A percentile compares a stretch with the other conserved stretches of the same genome.
Evolutionary conservation across 2,797 vertebrate species (phyloP).

Genomic region (Centropyge bicolor): DNA sequence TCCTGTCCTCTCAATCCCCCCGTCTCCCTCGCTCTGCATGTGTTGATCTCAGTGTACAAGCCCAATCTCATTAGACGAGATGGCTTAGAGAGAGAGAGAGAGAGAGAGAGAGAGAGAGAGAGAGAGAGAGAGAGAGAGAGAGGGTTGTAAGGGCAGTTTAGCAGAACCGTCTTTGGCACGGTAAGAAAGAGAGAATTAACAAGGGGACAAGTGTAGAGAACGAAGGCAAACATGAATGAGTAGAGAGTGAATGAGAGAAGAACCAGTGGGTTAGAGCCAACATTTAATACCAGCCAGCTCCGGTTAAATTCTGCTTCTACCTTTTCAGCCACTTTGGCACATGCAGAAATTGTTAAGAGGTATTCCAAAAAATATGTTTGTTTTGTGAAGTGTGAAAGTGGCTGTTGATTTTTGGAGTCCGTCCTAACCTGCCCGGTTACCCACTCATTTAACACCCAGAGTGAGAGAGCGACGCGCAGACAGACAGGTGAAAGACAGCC

Average conservation of each 20-base stretch:
- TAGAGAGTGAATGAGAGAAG: slow-evolving; percentile 28
- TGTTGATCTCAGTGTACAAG: slow-evolving; percentile 56
- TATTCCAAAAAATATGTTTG: slow-evolving; percentile 21
- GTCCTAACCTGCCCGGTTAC: neutral
- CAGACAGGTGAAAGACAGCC: slow-evolving; percentile 6
- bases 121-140: slow-evolving; percentile 63
- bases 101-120: too few relatives aligned
- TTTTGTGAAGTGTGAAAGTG: slow-evolving; percentile 7
- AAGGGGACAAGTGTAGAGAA: slow-evolving; percentile 23
- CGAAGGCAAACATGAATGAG: slow-evolving; percentile 57
- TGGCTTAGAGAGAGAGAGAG: slow-evolving; percentile 74
- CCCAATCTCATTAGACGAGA: slow-evolving; percentile 80
- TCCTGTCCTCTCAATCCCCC: slow-evolving; percentile 16
- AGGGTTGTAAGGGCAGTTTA: slow-evolving; percentile 68
- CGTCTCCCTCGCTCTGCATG: slow-evolving; percentile 34
- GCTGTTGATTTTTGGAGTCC: neutral
- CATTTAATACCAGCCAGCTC: slow-evolving; percentile 34
- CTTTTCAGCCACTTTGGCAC: slow-evolving; percentile 17
- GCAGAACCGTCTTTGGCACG: slow-evolving; percentile 55
- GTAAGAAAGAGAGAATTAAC: slow-evolving; percentile 54
- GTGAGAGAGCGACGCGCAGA: neutral
- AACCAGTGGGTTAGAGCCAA: slow-evolving; percentile 13
- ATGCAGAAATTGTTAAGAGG: slow-evolving; percentile 10
- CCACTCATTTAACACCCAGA: neutral
- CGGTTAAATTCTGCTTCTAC: slow-evolving; percentile 21